These are phyloP conservation scores for Phytoseiulus persimilis DNA, from an alignment of 2,888 invertebrate genomes.

Conservation along the genomic window DNA sequence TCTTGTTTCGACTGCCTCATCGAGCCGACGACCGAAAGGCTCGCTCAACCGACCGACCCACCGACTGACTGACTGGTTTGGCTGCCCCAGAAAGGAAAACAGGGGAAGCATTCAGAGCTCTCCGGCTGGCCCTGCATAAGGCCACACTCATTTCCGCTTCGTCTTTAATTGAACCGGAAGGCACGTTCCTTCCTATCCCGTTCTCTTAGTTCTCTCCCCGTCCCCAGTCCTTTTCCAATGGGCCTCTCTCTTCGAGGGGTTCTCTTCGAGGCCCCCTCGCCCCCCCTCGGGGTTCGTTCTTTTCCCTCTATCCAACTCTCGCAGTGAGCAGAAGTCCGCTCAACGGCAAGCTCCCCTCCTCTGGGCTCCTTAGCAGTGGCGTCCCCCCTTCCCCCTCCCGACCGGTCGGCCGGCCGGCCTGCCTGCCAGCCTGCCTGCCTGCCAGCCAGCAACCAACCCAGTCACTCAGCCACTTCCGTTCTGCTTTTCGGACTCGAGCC, in stretches of 20 bases:
- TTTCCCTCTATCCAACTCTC: slow-evolving; percentile 10
- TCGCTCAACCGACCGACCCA: not conserved
- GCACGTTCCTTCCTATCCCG: slow-evolving; percentile 28
- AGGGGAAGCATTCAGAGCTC: slow-evolving; percentile 5
- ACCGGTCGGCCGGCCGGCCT: not conserved
- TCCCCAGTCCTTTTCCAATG: not conserved
- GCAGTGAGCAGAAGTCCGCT: slow-evolving; percentile 6
- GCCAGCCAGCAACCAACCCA: slow-evolving; percentile 7
- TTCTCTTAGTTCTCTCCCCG: not conserved
- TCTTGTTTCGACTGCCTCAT: not conserved
- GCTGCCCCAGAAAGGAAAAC: not conserved
- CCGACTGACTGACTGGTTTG: not conserved
- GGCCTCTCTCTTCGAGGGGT: not conserved
- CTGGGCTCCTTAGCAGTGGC: not conserved
- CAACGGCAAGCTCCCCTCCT: not conserved
- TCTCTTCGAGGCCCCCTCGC: not conserved
- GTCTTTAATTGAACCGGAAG: slow-evolving; percentile 39
- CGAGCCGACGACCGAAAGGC: not conserved
- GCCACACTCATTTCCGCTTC: slow-evolving; percentile 39
- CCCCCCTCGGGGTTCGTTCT: not conserved
- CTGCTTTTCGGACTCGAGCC: not conserved
- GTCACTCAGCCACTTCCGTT: slow-evolving; percentile 38
- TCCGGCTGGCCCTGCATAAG: slow-evolving; percentile 30
- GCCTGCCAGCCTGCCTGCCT: not conserved
- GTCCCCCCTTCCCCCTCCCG: too few species aligned